phyloP scores from a whole-genome alignment of 2,797 vertebrate species.

The Arctocebus calabarensis region DNA sequence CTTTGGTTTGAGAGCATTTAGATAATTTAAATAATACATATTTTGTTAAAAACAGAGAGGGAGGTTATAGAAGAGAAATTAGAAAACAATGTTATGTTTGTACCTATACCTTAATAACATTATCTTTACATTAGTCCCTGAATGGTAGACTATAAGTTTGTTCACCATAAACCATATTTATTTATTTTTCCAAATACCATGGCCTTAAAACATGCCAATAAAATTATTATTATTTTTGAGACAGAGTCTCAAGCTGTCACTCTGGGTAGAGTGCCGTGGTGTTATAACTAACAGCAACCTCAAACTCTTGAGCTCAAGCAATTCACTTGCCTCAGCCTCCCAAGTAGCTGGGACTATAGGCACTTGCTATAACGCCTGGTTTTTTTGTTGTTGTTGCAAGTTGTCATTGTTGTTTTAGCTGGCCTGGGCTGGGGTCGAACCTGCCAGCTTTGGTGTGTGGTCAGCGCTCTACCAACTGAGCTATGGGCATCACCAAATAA shows the following conservation, averaged over 20 bases:
- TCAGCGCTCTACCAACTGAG: too few species aligned
- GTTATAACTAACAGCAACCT: too few species aligned
- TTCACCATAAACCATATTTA: background rate
- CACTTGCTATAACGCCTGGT: too few species aligned
- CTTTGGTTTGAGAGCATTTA: constrained; percentile 18
- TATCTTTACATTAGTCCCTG: background rate
- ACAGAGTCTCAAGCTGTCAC: too few species aligned
- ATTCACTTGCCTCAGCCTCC: too few species aligned
- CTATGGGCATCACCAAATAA: background rate
- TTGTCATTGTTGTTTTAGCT: too few species aligned
- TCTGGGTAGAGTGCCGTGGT: too few species aligned
- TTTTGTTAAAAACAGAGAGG: background rate
- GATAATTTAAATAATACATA: background rate
- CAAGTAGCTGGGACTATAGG: too few species aligned
- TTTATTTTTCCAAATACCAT: background rate
- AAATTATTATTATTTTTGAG: background rate
- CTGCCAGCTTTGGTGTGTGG: too few species aligned
- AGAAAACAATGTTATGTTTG: background rate
- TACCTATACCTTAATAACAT: background rate
- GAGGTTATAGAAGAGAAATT: background rate
- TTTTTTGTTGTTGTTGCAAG: too few species aligned
- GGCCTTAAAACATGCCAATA: background rate
- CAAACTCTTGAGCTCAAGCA: too few species aligned
- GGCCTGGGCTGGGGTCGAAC: too few species aligned
- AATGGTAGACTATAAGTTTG: background rate